Evolutionary conservation across 2,113 vertebrate genomes (phyloP).

Genomic region (Cephalopterus ornatus): DNA sequence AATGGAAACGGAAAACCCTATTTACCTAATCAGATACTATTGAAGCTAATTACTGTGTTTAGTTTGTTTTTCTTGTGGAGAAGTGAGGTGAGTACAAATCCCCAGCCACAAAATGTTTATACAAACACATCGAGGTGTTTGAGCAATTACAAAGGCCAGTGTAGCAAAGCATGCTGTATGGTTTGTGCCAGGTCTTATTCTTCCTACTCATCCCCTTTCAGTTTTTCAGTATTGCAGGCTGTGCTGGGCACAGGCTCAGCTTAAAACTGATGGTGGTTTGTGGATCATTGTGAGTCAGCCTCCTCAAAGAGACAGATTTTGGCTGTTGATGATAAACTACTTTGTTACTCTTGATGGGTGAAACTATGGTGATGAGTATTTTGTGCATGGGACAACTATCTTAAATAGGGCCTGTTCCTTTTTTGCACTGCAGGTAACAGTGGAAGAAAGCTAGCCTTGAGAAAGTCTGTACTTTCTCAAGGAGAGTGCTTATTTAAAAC

Average conservation of each 20-base stretch:
- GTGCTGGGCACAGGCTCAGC: background rate
- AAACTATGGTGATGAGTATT: background rate
- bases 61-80: background rate
- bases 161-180: background rate
- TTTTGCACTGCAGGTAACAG: background rate
- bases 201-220: background rate
- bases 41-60: background rate
- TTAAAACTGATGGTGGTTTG: background rate
- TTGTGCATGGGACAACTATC: background rate
- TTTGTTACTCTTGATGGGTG: background rate
- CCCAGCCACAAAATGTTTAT: background rate
- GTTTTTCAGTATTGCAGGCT: background rate
- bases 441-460: background rate
- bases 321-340: background rate
- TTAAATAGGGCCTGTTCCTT: background rate
- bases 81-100: background rate
- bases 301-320: background rate
- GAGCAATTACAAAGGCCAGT: background rate
- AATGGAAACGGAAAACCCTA: background rate
- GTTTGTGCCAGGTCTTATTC: background rate
- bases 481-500: background rate
- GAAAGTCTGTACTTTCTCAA: background rate
- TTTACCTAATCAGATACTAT: background rate
- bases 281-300: rapidly evolving
- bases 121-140: background rate